Evolutionary conservation across 2,888 invertebrate genomes (phyloP), one percentile per base, ranked within the genome.

Genomic region (Kryphioiulus occultus): DNA sequence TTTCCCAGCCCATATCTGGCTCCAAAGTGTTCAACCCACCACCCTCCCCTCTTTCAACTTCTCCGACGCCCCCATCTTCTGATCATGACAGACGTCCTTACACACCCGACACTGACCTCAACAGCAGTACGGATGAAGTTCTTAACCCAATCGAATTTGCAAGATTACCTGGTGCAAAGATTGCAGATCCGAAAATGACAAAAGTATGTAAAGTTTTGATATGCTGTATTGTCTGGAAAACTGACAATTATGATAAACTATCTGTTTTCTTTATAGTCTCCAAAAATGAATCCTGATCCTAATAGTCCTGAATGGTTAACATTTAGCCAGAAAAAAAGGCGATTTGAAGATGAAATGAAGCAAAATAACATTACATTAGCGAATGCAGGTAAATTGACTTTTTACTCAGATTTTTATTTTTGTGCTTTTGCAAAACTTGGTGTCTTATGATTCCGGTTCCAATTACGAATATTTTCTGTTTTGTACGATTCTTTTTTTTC

Each of bases 271-370:
- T 19, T 35, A 17, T 22, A 84, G 84, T 19, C 39, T 19, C 15
- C 30, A 44, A 93, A 90, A 93, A 93, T 35, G 93, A 93, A 90
- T 39, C 82, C 88, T 47, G 88, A 89, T 88, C 88, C 10, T 2
- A 87, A 89, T 32, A 89, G 94, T 92, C 94, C 95, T 91, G 94
- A 95, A 91, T 96, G 96, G 93, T 95, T 97, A 92, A 95, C 96
- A 89, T 97, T 98, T 91, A 97, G 96, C 92, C 96, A 97, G 93
- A 96, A 97, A 93, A 97, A 97, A 93, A 96, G 95, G 92, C 97
- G 98, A 93, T 99, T 99, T 92, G 98, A 99, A 93, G 95, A 96
- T 92, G 98, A 98, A 89, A 97, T 98, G 95, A 96, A 97, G 93
- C 96, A 97, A 1, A 92, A 96, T 96, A 92, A 95, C 96, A 90